These are phyloP conservation scores for Temnopleurus reevesii DNA, from an alignment of 53 echinoderm and acorn worm genomes.

Conservation along the genomic window DNA sequence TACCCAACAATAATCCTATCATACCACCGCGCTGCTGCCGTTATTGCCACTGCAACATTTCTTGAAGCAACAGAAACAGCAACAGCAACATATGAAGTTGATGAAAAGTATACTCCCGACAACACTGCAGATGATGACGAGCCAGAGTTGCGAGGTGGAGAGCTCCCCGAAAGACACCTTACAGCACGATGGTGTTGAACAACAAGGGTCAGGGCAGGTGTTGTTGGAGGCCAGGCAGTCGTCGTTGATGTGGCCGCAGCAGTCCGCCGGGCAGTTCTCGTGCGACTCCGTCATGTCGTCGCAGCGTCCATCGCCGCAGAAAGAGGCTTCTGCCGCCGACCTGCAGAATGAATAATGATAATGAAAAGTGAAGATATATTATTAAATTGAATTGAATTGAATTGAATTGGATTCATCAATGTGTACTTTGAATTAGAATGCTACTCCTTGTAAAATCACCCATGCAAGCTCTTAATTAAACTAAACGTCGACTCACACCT, in stretches of 20 bases:
- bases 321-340: constrained; percentile 22
- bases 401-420: too few relatives aligned
- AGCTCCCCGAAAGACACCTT: constrained; percentile 7
- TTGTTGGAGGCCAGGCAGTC: constrained; percentile 68
- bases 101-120: constrained; percentile 63
- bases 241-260: constrained; percentile 70
- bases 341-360: not conserved
- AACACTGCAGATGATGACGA: constrained; percentile 66
- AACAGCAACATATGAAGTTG: constrained; percentile 77
- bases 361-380: too few relatives aligned
- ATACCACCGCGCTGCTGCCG: constrained; percentile 27
- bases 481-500: too few relatives aligned
- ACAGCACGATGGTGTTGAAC: constrained; percentile 71
- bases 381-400: too few relatives aligned
- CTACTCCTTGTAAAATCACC: too few relatives aligned
- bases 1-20: too few relatives aligned
- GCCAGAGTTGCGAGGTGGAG: constrained; percentile 59
- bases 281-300: constrained; percentile 59
- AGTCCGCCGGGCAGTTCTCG: constrained; percentile 73
- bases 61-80: constrained; percentile 76
- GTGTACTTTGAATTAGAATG: too few relatives aligned
- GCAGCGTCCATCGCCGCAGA: constrained; percentile 90
- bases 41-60: constrained; percentile 58
- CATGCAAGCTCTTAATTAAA: too few relatives aligned
- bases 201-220: constrained; percentile 85